These are phyloP conservation scores for Atrina japonica DNA, from an alignment of 2,888 invertebrate genomes.

Conservation along the genomic window DNA sequence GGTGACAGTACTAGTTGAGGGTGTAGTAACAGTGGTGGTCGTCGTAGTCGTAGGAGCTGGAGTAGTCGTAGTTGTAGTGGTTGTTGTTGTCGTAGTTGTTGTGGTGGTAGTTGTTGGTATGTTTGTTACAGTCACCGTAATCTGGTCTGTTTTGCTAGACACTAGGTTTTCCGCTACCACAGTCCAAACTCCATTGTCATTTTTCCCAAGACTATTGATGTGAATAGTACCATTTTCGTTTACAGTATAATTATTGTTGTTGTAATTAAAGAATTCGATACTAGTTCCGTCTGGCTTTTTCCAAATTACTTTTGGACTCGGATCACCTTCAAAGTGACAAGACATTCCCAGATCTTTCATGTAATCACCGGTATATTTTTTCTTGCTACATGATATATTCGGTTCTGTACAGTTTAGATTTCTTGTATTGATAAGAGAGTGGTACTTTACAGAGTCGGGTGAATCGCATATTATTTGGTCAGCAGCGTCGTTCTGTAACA, in stretches of 20 bases:
- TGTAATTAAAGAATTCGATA: background rate
- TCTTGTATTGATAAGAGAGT: background rate
- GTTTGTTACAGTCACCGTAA: conserved; percentile 24
- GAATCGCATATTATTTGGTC: background rate
- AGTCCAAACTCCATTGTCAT: conserved; percentile 26
- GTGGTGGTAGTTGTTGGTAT: conserved; percentile 28
- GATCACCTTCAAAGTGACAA: conserved; percentile 20
- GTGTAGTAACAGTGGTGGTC: background rate
- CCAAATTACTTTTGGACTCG: conserved; percentile 15
- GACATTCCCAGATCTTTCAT: background rate
- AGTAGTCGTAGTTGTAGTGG: background rate
- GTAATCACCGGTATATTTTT: background rate
- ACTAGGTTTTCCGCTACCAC: background rate
- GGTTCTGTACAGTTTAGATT: background rate
- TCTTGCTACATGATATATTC: background rate
- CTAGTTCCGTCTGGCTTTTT: conserved; percentile 12
- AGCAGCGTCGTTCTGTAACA: background rate
- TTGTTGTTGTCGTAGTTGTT: conserved; percentile 25
- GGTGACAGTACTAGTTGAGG: background rate
- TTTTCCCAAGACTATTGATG: background rate
- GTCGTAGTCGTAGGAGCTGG: conserved; percentile 4
- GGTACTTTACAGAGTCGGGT: background rate
- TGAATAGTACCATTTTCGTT: conserved; percentile 11
- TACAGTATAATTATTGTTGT: background rate
- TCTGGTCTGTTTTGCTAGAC: background rate